These are phyloP conservation scores for Amphimallon solstitiale DNA, from an alignment of 2,888 invertebrate genomes.

Conservation along the genomic window DNA sequence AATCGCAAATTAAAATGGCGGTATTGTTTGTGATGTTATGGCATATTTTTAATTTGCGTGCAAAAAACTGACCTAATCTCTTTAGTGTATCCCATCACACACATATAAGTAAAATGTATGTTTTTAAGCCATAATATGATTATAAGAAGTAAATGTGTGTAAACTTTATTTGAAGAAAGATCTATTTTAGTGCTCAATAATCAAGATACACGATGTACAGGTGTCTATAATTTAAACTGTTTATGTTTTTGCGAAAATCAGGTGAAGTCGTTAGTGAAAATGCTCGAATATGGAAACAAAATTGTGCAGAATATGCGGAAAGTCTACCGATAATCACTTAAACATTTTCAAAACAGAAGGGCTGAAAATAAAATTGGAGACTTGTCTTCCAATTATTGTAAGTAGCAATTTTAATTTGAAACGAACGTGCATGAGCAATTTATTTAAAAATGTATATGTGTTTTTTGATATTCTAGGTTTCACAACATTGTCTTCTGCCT, in stretches of 20 bases:
- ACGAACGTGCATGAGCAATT: neutral
- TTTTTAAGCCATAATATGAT: neutral
- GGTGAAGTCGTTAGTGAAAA: conserved; percentile 13
- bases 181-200: conserved; percentile 12
- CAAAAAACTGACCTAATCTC: conserved; percentile 13
- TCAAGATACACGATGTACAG: conserved; percentile 27
- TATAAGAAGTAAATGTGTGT: neutral
- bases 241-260: conserved; percentile 22
- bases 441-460: no score
- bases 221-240: conserved; percentile 25
- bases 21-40: conserved; percentile 51
- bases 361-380: conserved; percentile 61
- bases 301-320: conserved; percentile 61
- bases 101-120: neutral
- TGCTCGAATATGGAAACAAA: conserved; percentile 57
- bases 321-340: conserved; percentile 53
- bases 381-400: conserved; percentile 62
- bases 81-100: neutral
- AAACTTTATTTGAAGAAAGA: conserved; percentile 16
- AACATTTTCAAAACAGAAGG: conserved; percentile 61
- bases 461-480: conserved; percentile 53
- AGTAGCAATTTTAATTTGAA: conserved; percentile 46
- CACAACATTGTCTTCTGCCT: conserved; percentile 58
- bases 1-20: conserved; percentile 49
- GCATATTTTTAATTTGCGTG: conserved; percentile 38